Conservation (phyloP, 2,113 vertebrate genomes). For the Phyllopteryx taeniolatus region DNA sequence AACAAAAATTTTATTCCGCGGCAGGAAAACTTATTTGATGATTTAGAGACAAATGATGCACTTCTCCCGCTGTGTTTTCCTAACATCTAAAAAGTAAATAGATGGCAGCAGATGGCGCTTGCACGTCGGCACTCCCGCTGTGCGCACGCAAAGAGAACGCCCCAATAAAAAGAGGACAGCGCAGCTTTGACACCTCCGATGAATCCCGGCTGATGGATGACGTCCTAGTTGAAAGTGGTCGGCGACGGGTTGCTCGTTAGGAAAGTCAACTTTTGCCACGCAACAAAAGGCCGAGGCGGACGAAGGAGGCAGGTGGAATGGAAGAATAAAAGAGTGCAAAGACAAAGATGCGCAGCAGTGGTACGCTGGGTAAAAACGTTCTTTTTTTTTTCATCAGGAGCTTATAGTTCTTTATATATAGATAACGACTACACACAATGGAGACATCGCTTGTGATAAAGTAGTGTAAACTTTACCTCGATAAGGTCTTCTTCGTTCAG, state of each 20-base stretch:
- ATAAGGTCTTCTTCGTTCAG: no score
- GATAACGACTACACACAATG: no score
- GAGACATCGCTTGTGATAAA: no score
- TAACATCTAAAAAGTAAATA: slow-evolving; percentile 5
- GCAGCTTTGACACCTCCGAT: not conserved
- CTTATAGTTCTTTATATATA: no score
- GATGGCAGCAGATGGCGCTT: slow-evolving; percentile 3
- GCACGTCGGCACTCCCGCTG: slow-evolving; percentile 15
- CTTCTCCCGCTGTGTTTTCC: not conserved
- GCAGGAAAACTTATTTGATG: not conserved
- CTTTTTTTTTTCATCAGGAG: not conserved
- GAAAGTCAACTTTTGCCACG: not conserved
- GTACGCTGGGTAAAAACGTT: not conserved
- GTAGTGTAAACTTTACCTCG: no score
- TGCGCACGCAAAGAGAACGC: slow-evolving; percentile 3
- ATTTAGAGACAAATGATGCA: not conserved
- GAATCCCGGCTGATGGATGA: not conserved
- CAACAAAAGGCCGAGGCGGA: not conserved
- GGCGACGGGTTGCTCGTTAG: not conserved
- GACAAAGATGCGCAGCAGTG: not conserved
- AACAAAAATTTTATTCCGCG: not conserved
- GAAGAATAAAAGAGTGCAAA: not conserved
- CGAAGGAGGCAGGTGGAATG: not conserved
- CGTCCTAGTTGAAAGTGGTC: not conserved
- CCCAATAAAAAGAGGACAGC: not conserved